Conservation (phyloP, 2,888 invertebrate species). For the Volucella inanis region DNA sequence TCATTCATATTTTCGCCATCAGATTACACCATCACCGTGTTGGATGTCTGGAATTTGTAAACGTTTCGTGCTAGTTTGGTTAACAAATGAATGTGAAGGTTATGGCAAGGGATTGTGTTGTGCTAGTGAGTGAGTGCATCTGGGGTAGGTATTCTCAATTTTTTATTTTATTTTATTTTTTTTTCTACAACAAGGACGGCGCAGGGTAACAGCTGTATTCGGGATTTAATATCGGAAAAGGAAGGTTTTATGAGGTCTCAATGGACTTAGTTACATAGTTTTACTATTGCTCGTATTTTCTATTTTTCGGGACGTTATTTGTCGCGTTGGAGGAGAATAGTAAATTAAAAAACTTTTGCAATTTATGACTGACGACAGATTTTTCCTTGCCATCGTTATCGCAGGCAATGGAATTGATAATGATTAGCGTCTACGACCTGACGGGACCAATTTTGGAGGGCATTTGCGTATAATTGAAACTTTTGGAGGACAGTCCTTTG, state of each 20-base stretch:
- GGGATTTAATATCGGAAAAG: conserved; percentile 40
- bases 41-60: conserved; percentile 59
- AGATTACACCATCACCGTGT: conserved; percentile 49
- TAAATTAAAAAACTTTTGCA: conserved; percentile 72
- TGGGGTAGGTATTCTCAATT: conserved; percentile 9
- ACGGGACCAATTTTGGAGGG: no score
- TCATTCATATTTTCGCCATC: conserved; percentile 66
- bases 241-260: conserved; percentile 27
- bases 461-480: no score
- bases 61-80: conserved; percentile 48
- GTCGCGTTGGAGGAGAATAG: neutral
- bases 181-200: neutral
- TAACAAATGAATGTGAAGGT: conserved; percentile 68
- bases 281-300: conserved; percentile 50
- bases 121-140: neutral
- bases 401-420: conserved; percentile 59
- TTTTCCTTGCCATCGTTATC: conserved; percentile 44
- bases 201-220: conserved; percentile 43
- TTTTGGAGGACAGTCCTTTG: no score
- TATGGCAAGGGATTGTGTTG: conserved; percentile 44
- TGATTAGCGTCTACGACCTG: neutral
- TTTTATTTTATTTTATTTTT: no score
- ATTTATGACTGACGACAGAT: conserved; percentile 70
- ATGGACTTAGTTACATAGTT: conserved; percentile 11
- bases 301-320: conserved; percentile 27